Evolutionary conservation across 2,797 vertebrate genomes (phyloP).

Genomic region (Glossophaga mutica): DNA sequence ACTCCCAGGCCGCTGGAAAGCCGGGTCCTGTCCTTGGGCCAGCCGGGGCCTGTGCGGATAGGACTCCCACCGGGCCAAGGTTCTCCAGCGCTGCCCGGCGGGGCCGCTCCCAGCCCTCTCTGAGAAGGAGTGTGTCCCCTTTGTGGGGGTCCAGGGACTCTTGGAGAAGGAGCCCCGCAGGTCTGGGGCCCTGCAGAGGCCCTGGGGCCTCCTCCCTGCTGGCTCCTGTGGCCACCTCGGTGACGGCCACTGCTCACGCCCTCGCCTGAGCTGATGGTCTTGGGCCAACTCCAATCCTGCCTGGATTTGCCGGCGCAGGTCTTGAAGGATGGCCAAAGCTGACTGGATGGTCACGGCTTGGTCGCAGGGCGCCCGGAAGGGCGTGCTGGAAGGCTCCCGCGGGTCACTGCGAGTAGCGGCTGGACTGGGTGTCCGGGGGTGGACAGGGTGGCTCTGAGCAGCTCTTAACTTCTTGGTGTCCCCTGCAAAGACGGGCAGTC

Average conservation of each 20-base stretch:
- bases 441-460: rapidly evolving
- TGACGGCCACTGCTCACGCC: rapidly evolving
- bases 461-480: neutral
- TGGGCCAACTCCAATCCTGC: constrained; percentile 31
- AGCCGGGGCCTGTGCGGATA: neutral
- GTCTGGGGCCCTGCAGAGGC: neutral
- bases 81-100: rapidly evolving
- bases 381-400: rapidly evolving
- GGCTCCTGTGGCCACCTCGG: neutral
- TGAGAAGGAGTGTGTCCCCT: rapidly evolving
- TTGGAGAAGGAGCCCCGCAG: neutral
- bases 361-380: neutral
- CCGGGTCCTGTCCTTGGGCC: rapidly evolving
- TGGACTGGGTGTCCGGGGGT: neutral
- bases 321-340: neutral
- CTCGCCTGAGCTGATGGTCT: rapidly evolving
- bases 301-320: constrained; percentile 61
- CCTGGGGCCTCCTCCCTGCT: neutral
- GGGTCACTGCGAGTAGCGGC: rapidly evolving
- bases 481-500: constrained; percentile 25
- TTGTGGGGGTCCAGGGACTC: rapidly evolving
- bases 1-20: neutral
- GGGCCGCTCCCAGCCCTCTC: neutral
- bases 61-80: neutral
- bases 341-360: neutral